A percentile compares a stretch with the other conserved stretches of the same genome.
Conservation (phyloP, 2,888 invertebrate species). For the Drosophila rubida region DNA sequence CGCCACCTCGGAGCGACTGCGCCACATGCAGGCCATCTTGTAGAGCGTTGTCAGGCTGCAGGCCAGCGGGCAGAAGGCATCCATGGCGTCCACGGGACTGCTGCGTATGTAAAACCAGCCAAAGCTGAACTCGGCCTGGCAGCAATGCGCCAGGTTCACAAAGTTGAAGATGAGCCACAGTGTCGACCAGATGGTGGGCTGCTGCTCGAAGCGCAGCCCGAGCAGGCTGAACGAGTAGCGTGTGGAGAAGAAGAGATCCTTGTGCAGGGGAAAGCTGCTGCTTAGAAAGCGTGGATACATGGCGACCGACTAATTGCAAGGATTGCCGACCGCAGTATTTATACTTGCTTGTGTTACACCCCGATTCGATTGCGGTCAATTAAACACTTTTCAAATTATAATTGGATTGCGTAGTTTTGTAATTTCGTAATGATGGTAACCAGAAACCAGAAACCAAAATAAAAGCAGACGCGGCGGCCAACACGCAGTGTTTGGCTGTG, state of each 20-base stretch:
- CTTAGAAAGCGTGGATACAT: constrained; percentile 64
- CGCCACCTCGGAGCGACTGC: constrained; percentile 53
- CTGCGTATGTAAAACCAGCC: constrained; percentile 55
- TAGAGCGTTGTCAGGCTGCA: constrained; percentile 69
- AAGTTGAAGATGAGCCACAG: constrained; percentile 64
- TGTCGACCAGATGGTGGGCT: constrained; percentile 15
- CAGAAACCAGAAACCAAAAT: neutral
- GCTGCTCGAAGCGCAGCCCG: constrained; percentile 49
- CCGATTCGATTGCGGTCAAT: neutral
- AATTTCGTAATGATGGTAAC: neutral
- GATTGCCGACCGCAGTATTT: constrained; percentile 20
- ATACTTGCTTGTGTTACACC: too few relatives aligned
- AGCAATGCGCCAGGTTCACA: constrained; percentile 63
- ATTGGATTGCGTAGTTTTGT: constrained; percentile 4
- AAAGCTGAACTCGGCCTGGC: constrained; percentile 67
- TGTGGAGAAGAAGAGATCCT: constrained; percentile 65
- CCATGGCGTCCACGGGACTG: constrained; percentile 67
- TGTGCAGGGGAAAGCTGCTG: constrained; percentile 54
- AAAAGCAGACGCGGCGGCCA: neutral
- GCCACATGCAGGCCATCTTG: constrained; percentile 65
- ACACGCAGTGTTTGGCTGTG: constrained; percentile 6
- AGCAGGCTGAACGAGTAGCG: constrained; percentile 57
- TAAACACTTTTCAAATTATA: constrained; percentile 9
- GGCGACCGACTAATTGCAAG: neutral
- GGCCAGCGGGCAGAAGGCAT: constrained; percentile 70